These are phyloP conservation scores for Nowickia ferox DNA, from an alignment of 2,888 invertebrate species.

Conservation along the genomic window DNA sequence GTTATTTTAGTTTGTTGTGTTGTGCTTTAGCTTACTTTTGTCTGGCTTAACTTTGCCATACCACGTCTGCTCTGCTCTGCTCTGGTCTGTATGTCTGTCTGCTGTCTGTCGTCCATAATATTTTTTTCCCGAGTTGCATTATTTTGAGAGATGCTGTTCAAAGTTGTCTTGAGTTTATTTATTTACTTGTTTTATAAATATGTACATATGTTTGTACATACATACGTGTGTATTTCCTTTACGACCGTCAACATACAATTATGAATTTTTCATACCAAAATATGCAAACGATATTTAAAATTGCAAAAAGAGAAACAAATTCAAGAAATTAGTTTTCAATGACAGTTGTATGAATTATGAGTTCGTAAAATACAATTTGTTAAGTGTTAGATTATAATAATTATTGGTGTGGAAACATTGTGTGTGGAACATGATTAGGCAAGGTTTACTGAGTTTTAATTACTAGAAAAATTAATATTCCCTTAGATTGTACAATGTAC, in stretches of 20 bases:
- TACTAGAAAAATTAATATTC: neutral
- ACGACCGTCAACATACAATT: slow-evolving; percentile 59
- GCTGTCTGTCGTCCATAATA: slow-evolving; percentile 38
- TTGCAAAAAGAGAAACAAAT: slow-evolving; percentile 44
- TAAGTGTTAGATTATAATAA: slow-evolving; percentile 53
- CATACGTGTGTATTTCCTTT: neutral
- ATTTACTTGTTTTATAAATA: neutral
- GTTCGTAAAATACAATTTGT: slow-evolving; percentile 58
- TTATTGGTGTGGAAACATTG: slow-evolving; percentile 50
- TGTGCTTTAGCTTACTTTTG: slow-evolving; percentile 33
- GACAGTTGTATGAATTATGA: slow-evolving; percentile 72
- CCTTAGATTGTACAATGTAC: too few species aligned
- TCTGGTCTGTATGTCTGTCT: slow-evolving; percentile 45
- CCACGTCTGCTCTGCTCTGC: slow-evolving; percentile 16
- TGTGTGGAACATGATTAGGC: slow-evolving; percentile 22
- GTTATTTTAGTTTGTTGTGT: slow-evolving; percentile 5
- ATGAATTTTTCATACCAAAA: slow-evolving; percentile 61
- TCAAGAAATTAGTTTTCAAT: slow-evolving; percentile 72
- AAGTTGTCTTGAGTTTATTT: slow-evolving; percentile 69
- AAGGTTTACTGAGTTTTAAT: slow-evolving; percentile 44
- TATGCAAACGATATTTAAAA: slow-evolving; percentile 49
- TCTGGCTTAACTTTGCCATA: slow-evolving; percentile 59
- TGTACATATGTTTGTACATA: too few species aligned
- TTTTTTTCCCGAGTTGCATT: slow-evolving; percentile 17
- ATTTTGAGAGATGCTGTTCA: slow-evolving; percentile 61